Conservation (phyloP, 2,113 vertebrate genomes). For the Pholis gunnellus region DNA sequence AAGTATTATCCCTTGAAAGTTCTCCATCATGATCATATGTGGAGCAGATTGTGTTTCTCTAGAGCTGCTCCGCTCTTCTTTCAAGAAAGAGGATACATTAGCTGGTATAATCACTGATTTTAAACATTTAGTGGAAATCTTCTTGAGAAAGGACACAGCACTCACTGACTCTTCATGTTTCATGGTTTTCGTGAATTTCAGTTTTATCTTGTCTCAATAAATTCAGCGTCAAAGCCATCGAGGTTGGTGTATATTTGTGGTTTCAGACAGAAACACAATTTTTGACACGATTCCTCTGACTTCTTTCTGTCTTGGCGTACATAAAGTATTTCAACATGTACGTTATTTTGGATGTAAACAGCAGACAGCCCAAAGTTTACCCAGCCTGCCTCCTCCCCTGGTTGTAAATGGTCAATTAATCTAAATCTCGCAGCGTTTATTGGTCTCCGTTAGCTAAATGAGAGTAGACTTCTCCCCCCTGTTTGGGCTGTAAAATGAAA, state of each 20-base stretch:
- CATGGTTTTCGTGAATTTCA: no score
- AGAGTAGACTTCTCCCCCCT: conserved; percentile 75
- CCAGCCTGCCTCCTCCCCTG: conserved; percentile 52
- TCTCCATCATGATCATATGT: neutral
- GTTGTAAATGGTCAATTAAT: conserved; percentile 79
- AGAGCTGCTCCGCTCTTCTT: no score
- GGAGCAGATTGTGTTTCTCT: no score
- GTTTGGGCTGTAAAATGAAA: conserved; percentile 72
- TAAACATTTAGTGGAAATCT: neutral
- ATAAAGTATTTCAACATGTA: neutral
- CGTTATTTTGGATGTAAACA: neutral
- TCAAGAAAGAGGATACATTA: neutral
- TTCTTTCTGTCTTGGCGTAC: neutral
- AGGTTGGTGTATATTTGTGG: neutral
- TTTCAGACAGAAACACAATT: neutral
- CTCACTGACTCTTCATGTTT: neutral
- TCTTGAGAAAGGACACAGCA: neutral
- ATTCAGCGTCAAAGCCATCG: neutral
- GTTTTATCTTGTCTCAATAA: neutral
- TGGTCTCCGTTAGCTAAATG: conserved; percentile 76
- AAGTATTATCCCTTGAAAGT: neutral
- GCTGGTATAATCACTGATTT: neutral
- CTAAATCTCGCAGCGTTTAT: conserved; percentile 65
- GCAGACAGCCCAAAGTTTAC: conserved; percentile 55
- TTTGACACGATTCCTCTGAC: neutral